Base-by-base conservation (phyloP, 2,888 invertebrate genomes). In the Saturnia pavonia region DNA sequence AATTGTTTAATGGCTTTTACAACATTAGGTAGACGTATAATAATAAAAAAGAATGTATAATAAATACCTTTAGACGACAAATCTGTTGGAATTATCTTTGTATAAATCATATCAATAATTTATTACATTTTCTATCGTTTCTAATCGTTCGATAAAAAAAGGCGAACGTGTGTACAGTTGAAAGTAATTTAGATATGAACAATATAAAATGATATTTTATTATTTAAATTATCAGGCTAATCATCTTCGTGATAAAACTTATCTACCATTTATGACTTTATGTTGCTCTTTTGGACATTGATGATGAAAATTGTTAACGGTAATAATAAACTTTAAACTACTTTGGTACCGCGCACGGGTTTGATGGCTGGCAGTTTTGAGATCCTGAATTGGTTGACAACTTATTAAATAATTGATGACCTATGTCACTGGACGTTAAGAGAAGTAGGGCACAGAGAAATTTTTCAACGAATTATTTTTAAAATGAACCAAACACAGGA, bases 51-150 rank as follows among this genome's bases (percentile, higher is more conserved):
- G n/a, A 48, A 14, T 48, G 4, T 1, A n/a, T 16, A 14, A n/a
- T 19, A 51, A 22, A n/a, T n/a, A 51, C 16, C 19, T n/a, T 19
- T 51, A 6, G n/a, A n/a, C 16, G 8, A 51, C 16, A 51, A 51
- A 22, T 51, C 51, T 22, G 51, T n/a, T 51, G 8, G 9, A n/a
- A 51, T 51, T 51, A 51, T 51, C 16, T 51, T 51, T 51, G 12
- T 63, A 40, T 40, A 25, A 69, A 72, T 74, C 27, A 6, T 22
- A 54, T 54, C 11, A 11, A 43, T 3, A 14, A 69, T 48, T 43
- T 48, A 12, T 51, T 9, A 48, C 11, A 22, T 27, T 14, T 60
- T 27, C 14, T 27, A 8, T 27, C 14, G 27, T 25, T 60, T 8
- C 14, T 54, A 60, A 60, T 60, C 57, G 27, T 27, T 25, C 27